Evolutionary conservation across 2,888 invertebrate genomes (phyloP), one percentile per base, ranked within the genome.

Genomic region (Cistogaster globosa): DNA sequence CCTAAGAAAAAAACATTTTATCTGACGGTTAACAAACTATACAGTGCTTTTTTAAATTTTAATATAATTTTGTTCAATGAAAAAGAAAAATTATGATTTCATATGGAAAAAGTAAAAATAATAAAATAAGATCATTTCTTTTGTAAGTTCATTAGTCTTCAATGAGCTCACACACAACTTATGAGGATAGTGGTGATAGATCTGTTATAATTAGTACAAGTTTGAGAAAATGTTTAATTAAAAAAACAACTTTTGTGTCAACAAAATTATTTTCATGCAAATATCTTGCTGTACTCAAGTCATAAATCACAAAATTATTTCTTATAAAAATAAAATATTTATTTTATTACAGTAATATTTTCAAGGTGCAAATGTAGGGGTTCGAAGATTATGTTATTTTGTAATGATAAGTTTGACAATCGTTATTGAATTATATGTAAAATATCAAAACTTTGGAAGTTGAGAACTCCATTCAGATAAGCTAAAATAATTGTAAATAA

Each of bases 121-220:
- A 77, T 20, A 5, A 22, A 58, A 48, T 48, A 55, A 58, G 57
- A 32, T 32, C 32, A 32, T 32, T 48, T n/a, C 8, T 63, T 22
- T 26, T 60, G 38, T 51, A 72, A 67, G 79, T 80, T 80, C 79
- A 80, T 58, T 67, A 72, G 58, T 67, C 72, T 72, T n/a, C 48
- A 11, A 42, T 57, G 36, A 80, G 51, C 57, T 79, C 71, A 72
- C 57, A 69, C 26, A 57, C 18, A 58, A 38, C 16, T 62, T 18
- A 22, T 12, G 16, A 42, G 7, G 16, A 14, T n/a, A 12, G n/a
- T 58, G 48, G n/a, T 12, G 16, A 60, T 32, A n/a, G 45, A 5
- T 48, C 38, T 22, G 14, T 11, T 26, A 51, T 20, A 45, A 22
- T 32, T 51, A 0, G 6, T 58, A 60, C 26, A 38, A 74, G n/a